These are phyloP conservation scores for Antheraea mylitta DNA, from an alignment of 1,140 invertebrate genomes.

Conservation along the genomic window DNA sequence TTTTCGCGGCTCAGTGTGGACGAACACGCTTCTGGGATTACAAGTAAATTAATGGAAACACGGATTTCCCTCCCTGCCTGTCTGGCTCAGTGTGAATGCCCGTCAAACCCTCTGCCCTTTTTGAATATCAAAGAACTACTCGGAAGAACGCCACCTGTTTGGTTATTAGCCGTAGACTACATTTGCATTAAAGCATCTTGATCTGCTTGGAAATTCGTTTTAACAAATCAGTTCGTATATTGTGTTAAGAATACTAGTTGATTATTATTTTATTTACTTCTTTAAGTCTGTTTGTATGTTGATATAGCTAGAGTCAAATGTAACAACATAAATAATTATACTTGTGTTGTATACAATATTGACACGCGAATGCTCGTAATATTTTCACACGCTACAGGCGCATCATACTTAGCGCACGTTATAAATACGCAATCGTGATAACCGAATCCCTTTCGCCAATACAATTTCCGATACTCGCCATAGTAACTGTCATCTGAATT, in stretches of 20 bases:
- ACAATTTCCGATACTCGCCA: background rate
- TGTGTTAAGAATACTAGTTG: background rate
- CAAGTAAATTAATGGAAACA: too few relatives aligned
- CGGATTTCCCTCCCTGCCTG: too few relatives aligned
- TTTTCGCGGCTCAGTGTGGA: too few relatives aligned
- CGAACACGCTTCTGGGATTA: too few relatives aligned
- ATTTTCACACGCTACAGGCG: constrained; percentile 51
- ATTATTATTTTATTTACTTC: too few relatives aligned
- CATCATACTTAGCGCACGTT: constrained; percentile 49
- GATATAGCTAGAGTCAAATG: background rate
- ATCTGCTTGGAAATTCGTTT: background rate
- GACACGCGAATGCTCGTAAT: constrained; percentile 31
- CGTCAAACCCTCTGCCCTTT: too few relatives aligned
- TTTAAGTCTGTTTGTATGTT: too few relatives aligned
- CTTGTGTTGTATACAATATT: constrained; percentile 17
- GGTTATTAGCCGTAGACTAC: too few relatives aligned
- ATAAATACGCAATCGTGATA: constrained; percentile 23
- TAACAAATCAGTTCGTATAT: background rate
- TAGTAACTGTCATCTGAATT: background rate
- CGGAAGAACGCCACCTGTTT: too few relatives aligned
- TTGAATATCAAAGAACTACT: too few relatives aligned
- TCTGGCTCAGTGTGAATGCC: too few relatives aligned
- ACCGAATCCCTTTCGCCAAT: constrained; percentile 10
- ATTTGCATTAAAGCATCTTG: too few relatives aligned
- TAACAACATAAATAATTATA: constrained; percentile 1